Evolutionary conservation across 2,888 invertebrate species (phyloP).

Genomic region (Calephelis perditalis): DNA sequence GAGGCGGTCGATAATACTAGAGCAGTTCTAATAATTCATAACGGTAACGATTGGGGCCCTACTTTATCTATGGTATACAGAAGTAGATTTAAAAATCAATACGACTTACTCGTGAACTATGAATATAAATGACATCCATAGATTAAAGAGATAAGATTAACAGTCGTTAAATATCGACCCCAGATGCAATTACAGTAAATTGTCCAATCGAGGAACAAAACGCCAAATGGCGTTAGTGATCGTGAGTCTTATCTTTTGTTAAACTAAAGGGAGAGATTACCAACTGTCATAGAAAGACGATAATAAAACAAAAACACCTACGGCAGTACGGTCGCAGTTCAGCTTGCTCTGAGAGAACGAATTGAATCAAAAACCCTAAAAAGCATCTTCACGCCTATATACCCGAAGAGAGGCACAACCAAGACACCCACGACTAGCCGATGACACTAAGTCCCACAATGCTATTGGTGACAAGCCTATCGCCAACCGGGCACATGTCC

Average conservation of each 20-base stretch:
- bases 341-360: too few relatives aligned
- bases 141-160: constrained; percentile 60
- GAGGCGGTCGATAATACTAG: background rate
- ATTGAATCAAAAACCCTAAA: too few relatives aligned
- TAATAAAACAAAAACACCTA: constrained; percentile 31
- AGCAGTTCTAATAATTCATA: background rate
- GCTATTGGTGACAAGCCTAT: too few relatives aligned
- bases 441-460: too few relatives aligned
- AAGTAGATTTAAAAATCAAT: constrained; percentile 41
- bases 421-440: too few relatives aligned
- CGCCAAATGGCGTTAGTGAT: constrained; percentile 69
- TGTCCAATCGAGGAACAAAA: constrained; percentile 60
- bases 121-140: constrained; percentile 65
- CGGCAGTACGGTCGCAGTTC: too few relatives aligned
- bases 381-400: too few relatives aligned
- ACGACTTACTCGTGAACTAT: constrained; percentile 38
- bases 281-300: constrained; percentile 50
- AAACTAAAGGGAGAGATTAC: constrained; percentile 60
- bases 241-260: constrained; percentile 58
- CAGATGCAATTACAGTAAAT: constrained; percentile 60
- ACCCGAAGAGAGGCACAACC: too few relatives aligned
- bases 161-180: constrained; percentile 63
- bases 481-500: too few relatives aligned
- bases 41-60: background rate
- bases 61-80: constrained; percentile 37